These are phyloP conservation scores for Vanessa cardui DNA, from an alignment of 2,888 invertebrate species.

Conservation along the genomic window DNA sequence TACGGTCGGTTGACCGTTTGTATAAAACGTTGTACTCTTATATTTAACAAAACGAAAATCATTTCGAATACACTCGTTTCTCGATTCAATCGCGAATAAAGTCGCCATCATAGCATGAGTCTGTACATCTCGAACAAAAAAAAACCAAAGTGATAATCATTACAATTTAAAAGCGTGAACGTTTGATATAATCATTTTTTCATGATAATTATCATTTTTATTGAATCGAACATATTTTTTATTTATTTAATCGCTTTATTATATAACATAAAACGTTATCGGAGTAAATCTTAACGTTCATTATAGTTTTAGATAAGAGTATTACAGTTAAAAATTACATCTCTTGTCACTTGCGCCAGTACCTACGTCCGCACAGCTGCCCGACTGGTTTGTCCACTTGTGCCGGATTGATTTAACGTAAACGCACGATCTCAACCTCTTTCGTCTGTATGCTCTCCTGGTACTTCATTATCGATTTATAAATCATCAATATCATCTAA, in stretches of 20 bases:
- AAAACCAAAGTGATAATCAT: conserved; percentile 33
- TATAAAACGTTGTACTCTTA: conserved; percentile 26
- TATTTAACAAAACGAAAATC: conserved; percentile 19
- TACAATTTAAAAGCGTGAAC: conserved; percentile 36
- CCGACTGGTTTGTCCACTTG: conserved; percentile 82
- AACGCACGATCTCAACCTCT: conserved; percentile 70
- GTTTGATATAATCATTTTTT: conserved; percentile 14
- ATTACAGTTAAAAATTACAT: conserved; percentile 11
- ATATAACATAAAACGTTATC: conserved; percentile 3
- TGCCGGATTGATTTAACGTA: conserved; percentile 79
- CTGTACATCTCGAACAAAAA: conserved; percentile 32
- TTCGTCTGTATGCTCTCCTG: conserved; percentile 60
- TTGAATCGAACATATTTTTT: not conserved
- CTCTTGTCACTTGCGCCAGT: conserved; percentile 60
- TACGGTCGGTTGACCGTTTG: conserved; percentile 25
- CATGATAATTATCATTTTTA: not conserved
- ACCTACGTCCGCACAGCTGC: conserved; percentile 74
- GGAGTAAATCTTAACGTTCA: not conserved
- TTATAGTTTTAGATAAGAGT: conserved; percentile 1
- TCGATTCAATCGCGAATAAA: conserved; percentile 34
- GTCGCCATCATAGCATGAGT: conserved; percentile 33
- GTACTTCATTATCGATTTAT: conserved; percentile 67
- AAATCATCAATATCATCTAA: conserved; percentile 51
- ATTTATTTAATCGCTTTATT: conserved; percentile 7
- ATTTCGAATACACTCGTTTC: conserved; percentile 30